These are phyloP conservation scores for Tyrophagus putrescentiae DNA, from an alignment of 1,140 invertebrate species.

Conservation along the genomic window DNA sequence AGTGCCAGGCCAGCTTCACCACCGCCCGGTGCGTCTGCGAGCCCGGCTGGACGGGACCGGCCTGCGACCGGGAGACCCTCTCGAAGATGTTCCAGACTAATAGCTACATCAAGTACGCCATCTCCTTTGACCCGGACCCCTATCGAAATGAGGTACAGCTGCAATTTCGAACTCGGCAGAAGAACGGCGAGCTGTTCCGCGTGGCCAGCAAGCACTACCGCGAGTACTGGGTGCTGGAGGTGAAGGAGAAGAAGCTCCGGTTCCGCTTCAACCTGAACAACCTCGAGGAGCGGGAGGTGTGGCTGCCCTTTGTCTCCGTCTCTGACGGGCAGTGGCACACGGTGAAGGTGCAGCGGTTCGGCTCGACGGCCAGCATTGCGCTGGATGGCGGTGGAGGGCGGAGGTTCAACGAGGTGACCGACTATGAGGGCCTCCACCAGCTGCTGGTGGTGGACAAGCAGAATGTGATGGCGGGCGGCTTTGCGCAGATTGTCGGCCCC, in stretches of 20 bases:
- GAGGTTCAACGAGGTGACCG: slow-evolving; percentile 82
- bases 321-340: slow-evolving; percentile 96
- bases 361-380: slow-evolving; percentile 79
- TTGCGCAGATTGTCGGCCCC: slow-evolving; percentile 74
- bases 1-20: slow-evolving; percentile 71
- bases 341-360: slow-evolving; percentile 61
- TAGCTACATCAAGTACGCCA: slow-evolving; percentile 85
- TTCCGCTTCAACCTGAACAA: slow-evolving; percentile 88
- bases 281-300: slow-evolving; percentile 73
- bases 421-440: slow-evolving; percentile 66
- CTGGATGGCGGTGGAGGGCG: slow-evolving; percentile 87
- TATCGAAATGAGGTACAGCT: slow-evolving; percentile 82
- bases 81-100: slow-evolving; percentile 63
- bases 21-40: slow-evolving; percentile 78
- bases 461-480: slow-evolving; percentile 82
- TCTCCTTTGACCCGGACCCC: slow-evolving; percentile 80
- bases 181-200: slow-evolving; percentile 74
- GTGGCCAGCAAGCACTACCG: slow-evolving; percentile 84
- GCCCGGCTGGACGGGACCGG: slow-evolving; percentile 74
- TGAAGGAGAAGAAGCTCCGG: slow-evolving; percentile 72
- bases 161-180: slow-evolving; percentile 77
- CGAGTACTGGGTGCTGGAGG: slow-evolving; percentile 84
- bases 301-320: slow-evolving; percentile 70
- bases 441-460: slow-evolving; percentile 82
- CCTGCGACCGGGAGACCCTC: slow-evolving; percentile 62